Evolutionary conservation across 2,113 vertebrate genomes (phyloP).

Genomic region (Columba janthina): DNA sequence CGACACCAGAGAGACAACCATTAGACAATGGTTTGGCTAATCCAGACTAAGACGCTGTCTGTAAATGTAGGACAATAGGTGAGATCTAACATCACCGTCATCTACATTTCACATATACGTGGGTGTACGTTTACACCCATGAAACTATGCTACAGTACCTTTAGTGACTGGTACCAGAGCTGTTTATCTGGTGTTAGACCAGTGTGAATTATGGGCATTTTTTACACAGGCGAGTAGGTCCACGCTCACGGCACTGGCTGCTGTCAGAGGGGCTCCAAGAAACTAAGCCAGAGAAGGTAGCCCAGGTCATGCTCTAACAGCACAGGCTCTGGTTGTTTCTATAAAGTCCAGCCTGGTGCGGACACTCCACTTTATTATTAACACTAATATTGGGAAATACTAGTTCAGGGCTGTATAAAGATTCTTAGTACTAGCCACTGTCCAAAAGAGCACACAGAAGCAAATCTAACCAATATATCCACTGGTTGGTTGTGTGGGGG

Average conservation of each 20-base stretch:
- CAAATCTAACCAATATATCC: background rate
- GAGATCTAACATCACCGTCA: background rate
- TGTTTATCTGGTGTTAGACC: background rate
- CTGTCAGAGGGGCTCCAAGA: background rate
- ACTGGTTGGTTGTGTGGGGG: background rate
- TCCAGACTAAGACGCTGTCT: background rate
- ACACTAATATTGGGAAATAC: background rate
- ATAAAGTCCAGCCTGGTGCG: background rate
- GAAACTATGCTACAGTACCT: background rate
- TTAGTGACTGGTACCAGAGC: background rate
- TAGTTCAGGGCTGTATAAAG: background rate
- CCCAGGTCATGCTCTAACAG: background rate
- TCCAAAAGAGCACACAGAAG: background rate
- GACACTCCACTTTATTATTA: background rate
- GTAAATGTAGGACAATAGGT: background rate
- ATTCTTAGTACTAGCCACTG: background rate
- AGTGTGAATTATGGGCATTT: accelerated
- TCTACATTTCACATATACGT: accelerated
- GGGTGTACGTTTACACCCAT: background rate
- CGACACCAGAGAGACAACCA: background rate
- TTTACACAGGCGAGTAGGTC: accelerated
- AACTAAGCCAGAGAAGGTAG: background rate
- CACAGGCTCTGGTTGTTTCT: accelerated
- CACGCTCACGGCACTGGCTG: accelerated
- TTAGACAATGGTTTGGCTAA: background rate